These are phyloP conservation scores for Anarsia innoxiella DNA, from an alignment of 2,888 invertebrate genomes.

Conservation along the genomic window DNA sequence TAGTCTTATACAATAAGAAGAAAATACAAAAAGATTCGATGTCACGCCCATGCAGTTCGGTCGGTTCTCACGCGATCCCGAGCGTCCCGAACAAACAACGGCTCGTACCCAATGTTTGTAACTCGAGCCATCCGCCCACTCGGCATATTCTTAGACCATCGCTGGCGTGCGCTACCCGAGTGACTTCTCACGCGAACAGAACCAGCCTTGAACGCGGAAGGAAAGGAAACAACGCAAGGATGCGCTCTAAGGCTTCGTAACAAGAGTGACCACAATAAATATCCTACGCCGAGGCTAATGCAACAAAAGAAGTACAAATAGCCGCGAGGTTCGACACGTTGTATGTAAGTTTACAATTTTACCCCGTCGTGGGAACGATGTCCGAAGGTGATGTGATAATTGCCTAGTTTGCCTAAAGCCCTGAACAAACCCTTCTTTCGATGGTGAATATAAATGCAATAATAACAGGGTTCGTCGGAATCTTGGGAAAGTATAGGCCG, in stretches of 20 bases:
- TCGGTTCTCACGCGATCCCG: conserved; percentile 67
- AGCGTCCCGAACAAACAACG: conserved; percentile 58
- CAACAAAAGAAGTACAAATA: conserved; percentile 46
- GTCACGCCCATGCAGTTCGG: conserved; percentile 71
- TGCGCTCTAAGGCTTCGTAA: conserved; percentile 52
- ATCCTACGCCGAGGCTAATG: conserved; percentile 41
- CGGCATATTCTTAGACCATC: conserved; percentile 31
- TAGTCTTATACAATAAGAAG: conserved; percentile 52
- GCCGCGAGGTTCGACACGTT: conserved; percentile 57
- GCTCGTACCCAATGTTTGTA: conserved; percentile 46
- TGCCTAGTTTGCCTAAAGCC: conserved; percentile 62
- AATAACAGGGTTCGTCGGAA: conserved; percentile 47
- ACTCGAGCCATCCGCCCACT: conserved; percentile 43
- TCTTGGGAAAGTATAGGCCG: conserved; percentile 39
- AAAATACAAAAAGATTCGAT: conserved; percentile 53
- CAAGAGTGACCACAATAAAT: conserved; percentile 44
- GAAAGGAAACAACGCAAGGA: conserved; percentile 27
- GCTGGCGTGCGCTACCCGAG: background rate
- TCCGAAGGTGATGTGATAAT: conserved; percentile 64
- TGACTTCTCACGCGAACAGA: conserved; percentile 19
- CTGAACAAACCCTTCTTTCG: conserved; percentile 47
- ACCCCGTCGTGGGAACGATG: conserved; percentile 62
- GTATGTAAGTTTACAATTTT: conserved; percentile 59
- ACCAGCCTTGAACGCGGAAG: conserved; percentile 33
- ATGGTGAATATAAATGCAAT: conserved; percentile 47